phyloP scores from a whole-genome alignment of 2,797 vertebrate species.

The Atherinosoma microstoma region DNA sequence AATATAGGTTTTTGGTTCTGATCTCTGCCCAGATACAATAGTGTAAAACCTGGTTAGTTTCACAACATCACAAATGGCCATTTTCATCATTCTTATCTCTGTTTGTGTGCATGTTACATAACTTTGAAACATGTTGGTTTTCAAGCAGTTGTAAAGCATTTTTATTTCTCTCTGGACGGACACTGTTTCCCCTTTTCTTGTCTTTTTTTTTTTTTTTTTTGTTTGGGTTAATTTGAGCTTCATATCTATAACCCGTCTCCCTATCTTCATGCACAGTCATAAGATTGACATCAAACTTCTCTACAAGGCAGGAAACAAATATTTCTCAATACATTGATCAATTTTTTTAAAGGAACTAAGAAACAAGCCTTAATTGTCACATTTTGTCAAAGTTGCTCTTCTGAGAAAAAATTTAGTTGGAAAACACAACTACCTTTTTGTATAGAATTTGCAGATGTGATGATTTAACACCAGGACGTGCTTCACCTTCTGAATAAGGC shows the following conservation, averaged over 20 bases:
- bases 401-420: neutral
- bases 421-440: neutral
- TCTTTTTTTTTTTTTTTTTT: neutral
- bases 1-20: too few species aligned
- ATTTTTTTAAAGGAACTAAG: slow-evolving; percentile 25
- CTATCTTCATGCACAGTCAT: slow-evolving; percentile 16
- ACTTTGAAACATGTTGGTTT: neutral
- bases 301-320: neutral
- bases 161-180: neutral
- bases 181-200: neutral
- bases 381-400: neutral
- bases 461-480: neutral
- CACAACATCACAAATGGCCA: neutral
- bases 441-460: neutral
- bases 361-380: neutral
- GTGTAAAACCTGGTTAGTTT: too few species aligned
- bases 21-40: too few species aligned
- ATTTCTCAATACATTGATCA: slow-evolving; percentile 20
- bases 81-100: neutral
- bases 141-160: neutral
- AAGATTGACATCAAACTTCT: slow-evolving; percentile 34
- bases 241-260: neutral
- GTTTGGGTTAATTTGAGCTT: neutral
- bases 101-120: neutral
- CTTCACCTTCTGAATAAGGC: neutral